phyloP scores from a whole-genome alignment of 1,140 invertebrate species.

The Cyclina sinensis region DNA sequence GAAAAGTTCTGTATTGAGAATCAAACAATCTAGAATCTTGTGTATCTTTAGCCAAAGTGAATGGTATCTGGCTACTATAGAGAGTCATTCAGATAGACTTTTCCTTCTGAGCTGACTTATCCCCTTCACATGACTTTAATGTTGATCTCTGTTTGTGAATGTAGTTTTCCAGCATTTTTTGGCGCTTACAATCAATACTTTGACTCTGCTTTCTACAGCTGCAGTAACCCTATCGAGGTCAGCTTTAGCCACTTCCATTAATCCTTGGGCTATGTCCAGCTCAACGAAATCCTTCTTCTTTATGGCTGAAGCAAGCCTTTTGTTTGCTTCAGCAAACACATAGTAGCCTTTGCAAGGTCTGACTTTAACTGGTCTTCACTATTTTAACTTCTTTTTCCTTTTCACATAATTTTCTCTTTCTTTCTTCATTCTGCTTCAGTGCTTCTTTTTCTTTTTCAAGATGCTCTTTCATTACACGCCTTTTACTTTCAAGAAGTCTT shows the following conservation, averaged over 20 bases:
- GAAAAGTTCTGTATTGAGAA: too few species aligned
- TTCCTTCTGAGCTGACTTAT: too few species aligned
- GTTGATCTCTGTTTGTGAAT: too few species aligned
- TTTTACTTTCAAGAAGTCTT: neutral
- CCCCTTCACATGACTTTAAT: too few species aligned
- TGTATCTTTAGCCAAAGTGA: too few species aligned
- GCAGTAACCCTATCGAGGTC: conserved; percentile 38
- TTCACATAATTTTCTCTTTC: neutral
- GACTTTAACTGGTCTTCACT: neutral
- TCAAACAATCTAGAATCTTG: too few species aligned
- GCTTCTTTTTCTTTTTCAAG: neutral
- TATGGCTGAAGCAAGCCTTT: conserved; percentile 5
- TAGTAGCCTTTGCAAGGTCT: conserved; percentile 3
- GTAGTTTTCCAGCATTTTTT: too few species aligned
- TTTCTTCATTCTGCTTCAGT: neutral
- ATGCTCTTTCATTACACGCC: neutral
- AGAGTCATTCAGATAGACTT: too few species aligned
- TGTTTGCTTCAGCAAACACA: conserved; percentile 1
- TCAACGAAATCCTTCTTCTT: neutral
- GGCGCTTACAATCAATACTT: too few species aligned
- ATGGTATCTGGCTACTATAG: too few species aligned
- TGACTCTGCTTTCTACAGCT: neutral
- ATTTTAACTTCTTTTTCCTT: neutral
- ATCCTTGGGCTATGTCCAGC: neutral
- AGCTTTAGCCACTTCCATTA: neutral